Percentiles rank a stretch among this genome's conserved stretches.
Conservation (phyloP, 2,888 invertebrate genomes). For the Caenorhabditis macrosperma region DNA sequence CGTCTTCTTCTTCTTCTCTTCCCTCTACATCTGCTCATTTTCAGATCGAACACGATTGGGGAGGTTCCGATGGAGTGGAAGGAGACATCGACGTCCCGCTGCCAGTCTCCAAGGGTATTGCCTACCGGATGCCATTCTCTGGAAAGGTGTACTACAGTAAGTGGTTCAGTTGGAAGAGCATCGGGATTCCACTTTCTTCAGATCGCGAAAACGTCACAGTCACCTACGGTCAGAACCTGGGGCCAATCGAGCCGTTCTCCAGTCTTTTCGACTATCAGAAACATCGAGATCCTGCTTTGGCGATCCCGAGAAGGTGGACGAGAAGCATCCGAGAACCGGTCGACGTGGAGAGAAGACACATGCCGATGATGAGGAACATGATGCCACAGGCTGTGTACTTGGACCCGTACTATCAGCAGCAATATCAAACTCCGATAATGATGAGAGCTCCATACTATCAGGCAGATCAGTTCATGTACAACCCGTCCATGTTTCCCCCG, state of each 20-base stretch:
- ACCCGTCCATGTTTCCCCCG: not conserved
- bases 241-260: slow-evolving; percentile 72
- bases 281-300: slow-evolving; percentile 57
- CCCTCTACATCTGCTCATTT: not conserved
- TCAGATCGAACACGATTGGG: slow-evolving; percentile 73
- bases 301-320: slow-evolving; percentile 47
- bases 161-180: not conserved
- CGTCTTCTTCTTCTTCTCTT: slow-evolving; percentile 12
- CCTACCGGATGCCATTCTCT: slow-evolving; percentile 72
- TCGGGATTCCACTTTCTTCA: slow-evolving; percentile 36
- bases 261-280: slow-evolving; percentile 71
- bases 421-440: not conserved
- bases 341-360: slow-evolving; percentile 12
- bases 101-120: slow-evolving; percentile 73
- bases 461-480: slow-evolving; percentile 5
- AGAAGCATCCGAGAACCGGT: slow-evolving; percentile 39
- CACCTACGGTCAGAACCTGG: slow-evolving; percentile 72
- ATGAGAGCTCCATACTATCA: not conserved
- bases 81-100: slow-evolving; percentile 74
- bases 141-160: slow-evolving; percentile 74
- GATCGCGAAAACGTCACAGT: slow-evolving; percentile 74
- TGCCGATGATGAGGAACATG: not conserved
- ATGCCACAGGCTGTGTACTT: not conserved
- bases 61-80: slow-evolving; percentile 72
- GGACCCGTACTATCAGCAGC: slow-evolving; percentile 1